Conservation (phyloP, 2,113 vertebrate species). For the Pygoscelis antarcticus region DNA sequence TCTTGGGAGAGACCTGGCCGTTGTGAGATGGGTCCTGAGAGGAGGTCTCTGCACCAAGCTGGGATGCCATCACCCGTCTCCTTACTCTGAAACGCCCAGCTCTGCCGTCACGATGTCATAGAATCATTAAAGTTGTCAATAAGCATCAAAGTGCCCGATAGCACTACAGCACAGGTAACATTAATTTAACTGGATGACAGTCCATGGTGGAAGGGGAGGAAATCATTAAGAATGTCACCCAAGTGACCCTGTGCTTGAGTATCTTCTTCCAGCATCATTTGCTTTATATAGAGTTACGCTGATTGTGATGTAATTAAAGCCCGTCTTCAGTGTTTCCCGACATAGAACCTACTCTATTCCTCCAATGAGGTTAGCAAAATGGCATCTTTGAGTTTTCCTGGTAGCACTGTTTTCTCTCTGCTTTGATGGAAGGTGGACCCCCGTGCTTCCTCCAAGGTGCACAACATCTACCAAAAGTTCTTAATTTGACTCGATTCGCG, state of each 20-base stretch:
- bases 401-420: not conserved
- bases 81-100: not conserved
- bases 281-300: not conserved
- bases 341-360: not conserved
- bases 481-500: fast-evolving
- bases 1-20: not conserved
- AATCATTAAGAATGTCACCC: not conserved
- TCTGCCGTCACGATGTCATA: not conserved
- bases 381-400: not conserved
- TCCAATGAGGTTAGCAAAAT: not conserved
- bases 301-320: slow-evolving; percentile 7
- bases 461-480: not conserved
- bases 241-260: not conserved
- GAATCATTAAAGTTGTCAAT: not conserved
- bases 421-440: not conserved
- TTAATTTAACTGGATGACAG: not conserved
- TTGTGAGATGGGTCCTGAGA: not conserved
- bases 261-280: not conserved
- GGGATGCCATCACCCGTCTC: not conserved
- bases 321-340: not conserved
- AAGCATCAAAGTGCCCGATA: not conserved
- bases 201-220: not conserved
- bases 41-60: not conserved
- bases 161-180: not conserved
- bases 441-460: too few species aligned